These are phyloP conservation scores for Chelon auratus DNA, from an alignment of 2,797 vertebrate genomes.

Conservation along the genomic window DNA sequence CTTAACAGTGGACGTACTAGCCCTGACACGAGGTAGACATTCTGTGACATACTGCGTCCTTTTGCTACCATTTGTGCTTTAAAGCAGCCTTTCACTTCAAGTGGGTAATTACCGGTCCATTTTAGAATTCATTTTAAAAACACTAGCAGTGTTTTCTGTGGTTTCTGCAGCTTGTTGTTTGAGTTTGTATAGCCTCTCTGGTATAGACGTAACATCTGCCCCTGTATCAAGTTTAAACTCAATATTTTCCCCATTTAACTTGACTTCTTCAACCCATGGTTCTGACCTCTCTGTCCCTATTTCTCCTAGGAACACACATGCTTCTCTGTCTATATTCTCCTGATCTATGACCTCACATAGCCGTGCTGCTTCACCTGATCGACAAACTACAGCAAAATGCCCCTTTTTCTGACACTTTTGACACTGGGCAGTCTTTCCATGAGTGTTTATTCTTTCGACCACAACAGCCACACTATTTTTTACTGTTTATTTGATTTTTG, in stretches of 20 bases:
- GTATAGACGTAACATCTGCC: slow-evolving; percentile 5
- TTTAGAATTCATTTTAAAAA: too few relatives aligned
- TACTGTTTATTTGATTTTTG: not conserved
- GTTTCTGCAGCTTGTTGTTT: not conserved
- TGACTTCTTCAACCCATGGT: slow-evolving; percentile 9
- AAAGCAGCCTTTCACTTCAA: slow-evolving; percentile 17
- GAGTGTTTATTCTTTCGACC: not conserved
- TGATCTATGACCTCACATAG: not conserved
- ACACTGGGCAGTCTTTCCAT: slow-evolving; percentile 15
- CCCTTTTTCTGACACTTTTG: not conserved
- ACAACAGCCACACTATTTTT: not conserved
- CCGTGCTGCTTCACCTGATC: not conserved
- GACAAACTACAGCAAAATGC: slow-evolving; percentile 5
- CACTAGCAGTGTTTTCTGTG: slow-evolving; percentile 6
- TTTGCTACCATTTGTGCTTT: slow-evolving; percentile 7
- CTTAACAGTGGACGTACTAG: slow-evolving; percentile 2
- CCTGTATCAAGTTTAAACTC: slow-evolving; percentile 17
- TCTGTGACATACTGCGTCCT: not conserved
- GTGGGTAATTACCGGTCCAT: slow-evolving; percentile 1
- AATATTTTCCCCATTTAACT: slow-evolving; percentile 13
- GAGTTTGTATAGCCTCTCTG: not conserved
- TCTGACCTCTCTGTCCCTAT: not conserved
- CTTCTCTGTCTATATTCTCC: not conserved
- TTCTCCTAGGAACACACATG: not conserved
- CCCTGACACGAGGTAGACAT: slow-evolving; percentile 30